These are phyloP conservation scores for Aldabrachelys gigantea DNA, from an alignment of 2,113 vertebrate genomes.

Conservation along the genomic window DNA sequence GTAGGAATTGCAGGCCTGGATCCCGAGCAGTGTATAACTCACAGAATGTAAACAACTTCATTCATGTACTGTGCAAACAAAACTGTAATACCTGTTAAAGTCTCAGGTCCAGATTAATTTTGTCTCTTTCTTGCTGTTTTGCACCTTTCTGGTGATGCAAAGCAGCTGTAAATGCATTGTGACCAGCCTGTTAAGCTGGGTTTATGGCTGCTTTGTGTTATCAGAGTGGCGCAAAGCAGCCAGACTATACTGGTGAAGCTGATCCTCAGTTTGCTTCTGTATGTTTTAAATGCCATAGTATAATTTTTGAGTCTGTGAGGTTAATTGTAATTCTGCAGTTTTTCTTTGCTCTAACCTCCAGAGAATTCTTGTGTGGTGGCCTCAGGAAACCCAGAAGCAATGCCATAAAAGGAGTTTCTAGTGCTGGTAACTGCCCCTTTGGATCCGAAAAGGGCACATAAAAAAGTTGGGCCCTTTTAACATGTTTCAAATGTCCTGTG, in stretches of 20 bases:
- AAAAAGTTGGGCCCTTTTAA: background rate
- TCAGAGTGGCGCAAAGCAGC: background rate
- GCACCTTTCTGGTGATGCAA: background rate
- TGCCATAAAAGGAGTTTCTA: background rate
- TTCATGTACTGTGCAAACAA: rapidly evolving
- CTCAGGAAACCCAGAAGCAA: background rate
- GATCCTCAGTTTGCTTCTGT: background rate
- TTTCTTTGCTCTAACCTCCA: background rate
- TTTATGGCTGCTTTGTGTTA: background rate
- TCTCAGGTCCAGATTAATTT: background rate
- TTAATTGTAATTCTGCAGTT: background rate
- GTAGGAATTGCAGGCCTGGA: background rate
- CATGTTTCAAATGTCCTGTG: background rate
- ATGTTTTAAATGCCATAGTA: background rate
- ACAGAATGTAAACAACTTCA: background rate
- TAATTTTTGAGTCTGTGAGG: background rate
- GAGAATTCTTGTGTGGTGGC: background rate
- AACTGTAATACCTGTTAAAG: background rate
- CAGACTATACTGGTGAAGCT: rapidly evolving
- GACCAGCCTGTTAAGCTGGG: background rate
- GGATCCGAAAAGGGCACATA: background rate
- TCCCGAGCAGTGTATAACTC: background rate
- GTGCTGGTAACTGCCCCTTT: background rate
- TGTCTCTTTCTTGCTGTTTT: rapidly evolving
- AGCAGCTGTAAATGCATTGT: background rate